phyloP scores from a whole-genome alignment of 2,888 invertebrate species.

The Melanchra persicariae region DNA sequence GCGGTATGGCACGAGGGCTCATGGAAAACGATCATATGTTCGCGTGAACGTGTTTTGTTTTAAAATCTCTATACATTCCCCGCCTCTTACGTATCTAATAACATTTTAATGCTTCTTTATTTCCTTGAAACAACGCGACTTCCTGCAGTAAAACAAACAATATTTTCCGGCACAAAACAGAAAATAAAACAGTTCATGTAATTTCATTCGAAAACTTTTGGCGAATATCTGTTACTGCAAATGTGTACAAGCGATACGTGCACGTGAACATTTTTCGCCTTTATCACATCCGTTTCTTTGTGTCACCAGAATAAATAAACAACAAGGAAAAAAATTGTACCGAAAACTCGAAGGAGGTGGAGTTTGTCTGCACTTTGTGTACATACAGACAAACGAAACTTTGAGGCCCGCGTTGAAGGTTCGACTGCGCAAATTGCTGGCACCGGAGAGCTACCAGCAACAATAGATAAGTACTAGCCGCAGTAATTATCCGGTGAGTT shows the following conservation, averaged over 20 bases:
- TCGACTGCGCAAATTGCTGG: slow-evolving; percentile 43
- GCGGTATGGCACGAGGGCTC: slow-evolving; percentile 24
- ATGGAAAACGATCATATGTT: slow-evolving; percentile 36
- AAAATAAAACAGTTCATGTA: slow-evolving; percentile 2
- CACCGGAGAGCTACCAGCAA: slow-evolving; percentile 43
- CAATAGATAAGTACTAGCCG: slow-evolving; percentile 57
- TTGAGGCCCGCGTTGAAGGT: slow-evolving; percentile 6
- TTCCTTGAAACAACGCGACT: not conserved
- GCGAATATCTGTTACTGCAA: slow-evolving; percentile 13
- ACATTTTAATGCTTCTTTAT: slow-evolving; percentile 25
- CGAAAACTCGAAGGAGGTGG: slow-evolving; percentile 11
- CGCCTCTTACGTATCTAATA: slow-evolving; percentile 1
- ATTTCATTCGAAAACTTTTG: slow-evolving; percentile 7
- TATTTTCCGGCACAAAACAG: not conserved
- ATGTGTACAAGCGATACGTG: slow-evolving; percentile 40
- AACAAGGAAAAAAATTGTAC: slow-evolving; percentile 25
- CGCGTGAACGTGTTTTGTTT: slow-evolving; percentile 38
- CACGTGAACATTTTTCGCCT: slow-evolving; percentile 19
- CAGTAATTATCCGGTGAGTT: slow-evolving; percentile 77
- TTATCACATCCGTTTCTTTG: slow-evolving; percentile 42
- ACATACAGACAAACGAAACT: slow-evolving; percentile 29
- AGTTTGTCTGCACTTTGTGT: slow-evolving; percentile 39
- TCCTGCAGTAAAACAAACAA: not conserved
- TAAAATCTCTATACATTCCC: slow-evolving; percentile 16
- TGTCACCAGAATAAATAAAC: slow-evolving; percentile 44